These are phyloP conservation scores for Pica pica DNA, from an alignment of 2,113 vertebrate genomes.

Conservation along the genomic window DNA sequence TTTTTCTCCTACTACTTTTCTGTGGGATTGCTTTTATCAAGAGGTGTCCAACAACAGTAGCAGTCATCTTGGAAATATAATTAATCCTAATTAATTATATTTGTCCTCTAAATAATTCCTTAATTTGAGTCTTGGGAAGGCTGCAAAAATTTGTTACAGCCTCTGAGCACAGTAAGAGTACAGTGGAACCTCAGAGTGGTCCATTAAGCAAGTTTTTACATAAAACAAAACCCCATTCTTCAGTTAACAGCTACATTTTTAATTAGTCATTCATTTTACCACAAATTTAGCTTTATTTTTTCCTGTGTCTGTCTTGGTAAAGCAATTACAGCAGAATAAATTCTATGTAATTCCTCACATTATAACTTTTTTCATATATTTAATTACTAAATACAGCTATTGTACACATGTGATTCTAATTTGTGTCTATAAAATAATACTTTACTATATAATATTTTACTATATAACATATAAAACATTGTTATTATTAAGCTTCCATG, in stretches of 20 bases:
- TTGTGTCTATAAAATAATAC: not conserved
- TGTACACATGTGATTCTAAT: not conserved
- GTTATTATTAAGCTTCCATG: not conserved
- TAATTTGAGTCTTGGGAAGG: not conserved
- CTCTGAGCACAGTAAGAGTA: constrained; percentile 14
- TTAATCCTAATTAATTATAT: not conserved
- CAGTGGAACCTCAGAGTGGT: not conserved
- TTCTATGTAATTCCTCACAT: not conserved
- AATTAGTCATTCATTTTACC: constrained; percentile 19
- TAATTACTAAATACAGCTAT: not conserved
- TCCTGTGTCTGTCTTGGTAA: not conserved
- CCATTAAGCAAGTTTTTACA: not conserved
- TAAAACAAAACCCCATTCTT: not conserved
- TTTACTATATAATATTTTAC: not conserved
- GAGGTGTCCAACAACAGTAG: not conserved
- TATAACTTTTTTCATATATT: not conserved
- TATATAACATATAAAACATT: not conserved
- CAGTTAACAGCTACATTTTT: not conserved
- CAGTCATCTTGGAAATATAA: not conserved
- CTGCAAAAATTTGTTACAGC: constrained; percentile 23
- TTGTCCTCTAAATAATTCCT: not conserved
- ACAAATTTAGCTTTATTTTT: not conserved
- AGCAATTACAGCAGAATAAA: not conserved
- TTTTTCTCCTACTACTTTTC: not conserved
- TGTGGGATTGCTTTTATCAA: not conserved